Evolutionary conservation across 2,113 vertebrate genomes (phyloP), one percentile per base, ranked within the genome.

Genomic region (Tauraco erythrolophus): DNA sequence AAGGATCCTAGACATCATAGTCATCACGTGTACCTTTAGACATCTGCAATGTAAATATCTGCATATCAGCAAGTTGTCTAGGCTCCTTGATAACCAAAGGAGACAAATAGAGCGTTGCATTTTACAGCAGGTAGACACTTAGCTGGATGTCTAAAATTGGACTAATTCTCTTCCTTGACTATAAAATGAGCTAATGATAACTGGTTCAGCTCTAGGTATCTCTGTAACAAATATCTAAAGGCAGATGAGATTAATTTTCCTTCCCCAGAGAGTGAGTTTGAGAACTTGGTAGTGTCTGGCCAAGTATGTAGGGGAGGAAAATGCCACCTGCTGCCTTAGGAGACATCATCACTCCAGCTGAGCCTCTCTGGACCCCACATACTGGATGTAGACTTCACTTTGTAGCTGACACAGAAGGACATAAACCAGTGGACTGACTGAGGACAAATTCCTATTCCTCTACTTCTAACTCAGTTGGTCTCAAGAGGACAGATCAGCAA

Each of bases 311-410:
- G 41, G 35, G 45, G 11, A 65, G n/a, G 14, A 39, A 84, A 33
- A 80, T 41, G 24, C 17, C 61, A 70, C 43, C 41, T 45, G 8
- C 10, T 9, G 45, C 53, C 37, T 35, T 61, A 50, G 13, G 19
- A 10, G 12, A 56, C 3, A 6, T 60, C 0, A 0, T 72, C 13
- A 35, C 45, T 79, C 57, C 78, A 51, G 14, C 23, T 6, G 2
- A 31, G 18, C 6, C 31, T 6, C 3, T 19, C 25, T 21, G 6
- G 3, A 12, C 31, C 19, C 11, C 3, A 4, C 25, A 19, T 8
- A 25, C 17, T 46, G 80, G 31, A 37, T 18, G 12, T 77, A 54
- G 27, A n/a, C 21, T 62, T 58, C 64, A 14, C 24, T 86, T 85
- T 51, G 2, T 7, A 57, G 9, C 10, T 77, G 35, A 69, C 43